Conservation (phyloP, 1,140 invertebrate genomes). For the Thaumatotibia leucotreta region DNA sequence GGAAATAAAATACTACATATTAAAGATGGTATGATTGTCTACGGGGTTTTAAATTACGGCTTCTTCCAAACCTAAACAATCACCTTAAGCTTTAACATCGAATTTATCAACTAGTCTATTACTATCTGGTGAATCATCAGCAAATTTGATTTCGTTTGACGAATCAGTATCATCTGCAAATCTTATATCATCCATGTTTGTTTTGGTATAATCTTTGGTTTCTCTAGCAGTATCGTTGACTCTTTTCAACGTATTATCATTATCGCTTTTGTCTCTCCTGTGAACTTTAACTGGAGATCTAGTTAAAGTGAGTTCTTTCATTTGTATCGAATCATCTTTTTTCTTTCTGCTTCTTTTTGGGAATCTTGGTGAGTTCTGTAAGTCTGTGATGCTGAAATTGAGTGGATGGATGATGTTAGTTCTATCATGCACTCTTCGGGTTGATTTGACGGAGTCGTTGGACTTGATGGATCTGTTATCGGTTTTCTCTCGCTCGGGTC, state of each 20-base stretch:
- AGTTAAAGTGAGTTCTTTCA: constrained; percentile 62
- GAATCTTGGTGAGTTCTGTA: constrained; percentile 61
- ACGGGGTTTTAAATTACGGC: not conserved
- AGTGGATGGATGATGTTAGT: constrained; percentile 69
- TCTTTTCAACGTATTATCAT: constrained; percentile 61
- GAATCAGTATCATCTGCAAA: constrained; percentile 73
- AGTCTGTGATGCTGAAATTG: constrained; percentile 69
- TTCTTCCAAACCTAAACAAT: constrained; percentile 7
- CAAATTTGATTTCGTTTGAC: constrained; percentile 70
- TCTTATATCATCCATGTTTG: constrained; percentile 61
- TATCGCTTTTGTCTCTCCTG: constrained; percentile 50
- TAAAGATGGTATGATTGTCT: not conserved
- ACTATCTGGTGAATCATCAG: constrained; percentile 66
- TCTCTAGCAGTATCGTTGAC: constrained; percentile 52
- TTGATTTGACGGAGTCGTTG: constrained; percentile 62
- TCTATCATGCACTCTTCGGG: constrained; percentile 57
- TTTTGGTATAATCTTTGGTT: constrained; percentile 38
- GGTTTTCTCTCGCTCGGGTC: constrained; percentile 19
- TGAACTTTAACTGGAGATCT: constrained; percentile 58
- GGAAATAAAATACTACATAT: constrained; percentile 15
- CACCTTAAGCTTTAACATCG: constrained; percentile 51
- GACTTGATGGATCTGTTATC: constrained; percentile 48
- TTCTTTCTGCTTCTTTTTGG: constrained; percentile 50
- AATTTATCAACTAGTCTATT: constrained; percentile 61
- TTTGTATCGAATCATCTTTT: constrained; percentile 57